Conservation (phyloP, 2,113 vertebrate genomes). For the Trochalopteron elliotii region DNA sequence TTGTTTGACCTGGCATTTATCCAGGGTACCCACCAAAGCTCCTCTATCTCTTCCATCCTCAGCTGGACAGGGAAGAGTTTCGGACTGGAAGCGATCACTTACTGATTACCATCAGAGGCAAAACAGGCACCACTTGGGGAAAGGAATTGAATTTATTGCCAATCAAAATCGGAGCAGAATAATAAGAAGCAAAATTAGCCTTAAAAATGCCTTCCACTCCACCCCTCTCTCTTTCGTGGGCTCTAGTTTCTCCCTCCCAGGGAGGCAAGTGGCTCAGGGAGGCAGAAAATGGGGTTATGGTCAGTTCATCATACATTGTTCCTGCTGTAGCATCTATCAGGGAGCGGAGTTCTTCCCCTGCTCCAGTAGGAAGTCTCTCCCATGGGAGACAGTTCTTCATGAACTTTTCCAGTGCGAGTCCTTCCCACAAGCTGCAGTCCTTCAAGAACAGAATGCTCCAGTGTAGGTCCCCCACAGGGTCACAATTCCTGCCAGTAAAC, state of each 20-base stretch:
- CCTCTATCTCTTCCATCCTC: background rate
- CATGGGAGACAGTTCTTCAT: background rate
- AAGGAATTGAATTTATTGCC: background rate
- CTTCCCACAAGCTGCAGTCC: background rate
- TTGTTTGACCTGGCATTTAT: background rate
- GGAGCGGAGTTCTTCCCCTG: background rate
- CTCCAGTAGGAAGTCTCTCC: background rate
- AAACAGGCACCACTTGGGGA: background rate
- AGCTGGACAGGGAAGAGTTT: background rate
- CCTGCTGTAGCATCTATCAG: background rate
- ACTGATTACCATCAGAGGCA: background rate
- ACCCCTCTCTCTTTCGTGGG: background rate
- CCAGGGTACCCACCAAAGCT: background rate
- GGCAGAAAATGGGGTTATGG: fast-evolving
- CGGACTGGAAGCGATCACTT: background rate
- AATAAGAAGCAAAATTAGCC: background rate
- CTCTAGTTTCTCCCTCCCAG: background rate
- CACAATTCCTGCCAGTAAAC: background rate
- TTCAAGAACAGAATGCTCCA: no score
- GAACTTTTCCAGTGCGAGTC: background rate
- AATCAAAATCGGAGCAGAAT: background rate
- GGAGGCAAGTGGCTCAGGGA: background rate
- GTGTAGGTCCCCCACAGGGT: background rate
- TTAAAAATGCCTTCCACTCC: background rate
- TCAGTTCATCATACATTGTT: background rate